Conservation (phyloP, 2,113 vertebrate species). For the Colistium nudipinnis region DNA sequence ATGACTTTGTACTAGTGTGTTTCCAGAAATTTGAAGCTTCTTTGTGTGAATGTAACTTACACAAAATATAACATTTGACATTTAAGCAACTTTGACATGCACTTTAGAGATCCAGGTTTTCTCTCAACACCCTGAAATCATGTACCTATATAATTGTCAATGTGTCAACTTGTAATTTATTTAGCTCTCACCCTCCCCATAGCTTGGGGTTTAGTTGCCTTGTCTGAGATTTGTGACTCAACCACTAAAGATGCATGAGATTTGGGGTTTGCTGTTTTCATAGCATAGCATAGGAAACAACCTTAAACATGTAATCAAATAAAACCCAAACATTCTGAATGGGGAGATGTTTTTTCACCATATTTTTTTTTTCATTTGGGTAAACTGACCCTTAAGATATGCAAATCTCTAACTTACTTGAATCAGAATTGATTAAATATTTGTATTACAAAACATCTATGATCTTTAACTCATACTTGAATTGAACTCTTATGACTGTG, state of each 20-base stretch:
- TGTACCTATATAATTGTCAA: too few relatives aligned
- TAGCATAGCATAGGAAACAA: background rate
- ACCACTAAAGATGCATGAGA: background rate
- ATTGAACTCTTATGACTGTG: slow-evolving; percentile 10
- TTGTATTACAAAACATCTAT: background rate
- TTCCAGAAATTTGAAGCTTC: too few relatives aligned
- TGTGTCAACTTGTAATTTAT: background rate
- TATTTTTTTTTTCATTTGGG: background rate
- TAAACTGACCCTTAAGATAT: slow-evolving; percentile 10
- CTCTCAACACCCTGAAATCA: too few relatives aligned
- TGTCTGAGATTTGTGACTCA: background rate
- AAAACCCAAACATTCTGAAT: background rate
- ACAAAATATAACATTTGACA: too few relatives aligned
- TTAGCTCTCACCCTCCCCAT: background rate
- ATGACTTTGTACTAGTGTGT: too few relatives aligned
- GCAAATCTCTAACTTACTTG: slow-evolving; percentile 4
- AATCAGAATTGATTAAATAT: background rate
- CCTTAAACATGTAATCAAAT: background rate
- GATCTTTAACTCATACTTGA: slow-evolving; percentile 1
- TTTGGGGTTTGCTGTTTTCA: background rate
- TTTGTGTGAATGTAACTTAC: too few relatives aligned
- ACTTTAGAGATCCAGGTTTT: too few relatives aligned
- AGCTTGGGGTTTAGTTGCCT: background rate
- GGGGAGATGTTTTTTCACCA: background rate
- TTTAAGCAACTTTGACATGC: too few relatives aligned